phyloP scores from a whole-genome alignment of 2,797 vertebrate species.

The Enteromius radiatus region DNA sequence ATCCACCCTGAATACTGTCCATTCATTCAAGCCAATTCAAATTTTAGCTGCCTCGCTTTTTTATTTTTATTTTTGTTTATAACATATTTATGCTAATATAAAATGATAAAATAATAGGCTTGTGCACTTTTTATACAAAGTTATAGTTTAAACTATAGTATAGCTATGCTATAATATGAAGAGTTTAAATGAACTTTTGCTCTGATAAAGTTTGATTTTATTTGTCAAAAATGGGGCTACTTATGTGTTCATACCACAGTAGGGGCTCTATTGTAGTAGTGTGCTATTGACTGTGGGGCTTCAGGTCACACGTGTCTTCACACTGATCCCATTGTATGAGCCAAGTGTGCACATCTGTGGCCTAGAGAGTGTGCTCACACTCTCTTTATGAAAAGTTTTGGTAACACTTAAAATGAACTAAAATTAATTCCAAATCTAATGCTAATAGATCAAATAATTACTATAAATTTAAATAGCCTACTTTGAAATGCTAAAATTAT shows the following conservation, averaged over 20 bases:
- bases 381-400: slow-evolving; percentile 16
- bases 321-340: slow-evolving; percentile 79
- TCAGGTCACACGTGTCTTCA: slow-evolving; percentile 79
- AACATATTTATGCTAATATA: not conserved
- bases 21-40: not conserved
- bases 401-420: not conserved
- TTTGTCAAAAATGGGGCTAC: not conserved
- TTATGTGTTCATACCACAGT: slow-evolving; percentile 60
- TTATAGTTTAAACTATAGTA: not conserved
- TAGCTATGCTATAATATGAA: not conserved
- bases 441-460: not conserved
- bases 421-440: not conserved
- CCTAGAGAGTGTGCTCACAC: slow-evolving; percentile 29
- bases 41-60: not conserved
- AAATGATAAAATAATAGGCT: not conserved
- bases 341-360: slow-evolving; percentile 69
- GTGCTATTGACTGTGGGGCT: slow-evolving; percentile 72
- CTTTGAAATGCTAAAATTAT: not conserved
- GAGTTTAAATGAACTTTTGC: not conserved
- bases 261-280: slow-evolving; percentile 71
- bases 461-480: not conserved
- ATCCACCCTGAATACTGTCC: not conserved
- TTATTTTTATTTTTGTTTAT: not conserved
- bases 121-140: not conserved
- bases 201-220: not conserved